These are phyloP conservation scores for Mesochorus sp. DNA, from an alignment of 2,888 invertebrate species.

Conservation along the genomic window DNA sequence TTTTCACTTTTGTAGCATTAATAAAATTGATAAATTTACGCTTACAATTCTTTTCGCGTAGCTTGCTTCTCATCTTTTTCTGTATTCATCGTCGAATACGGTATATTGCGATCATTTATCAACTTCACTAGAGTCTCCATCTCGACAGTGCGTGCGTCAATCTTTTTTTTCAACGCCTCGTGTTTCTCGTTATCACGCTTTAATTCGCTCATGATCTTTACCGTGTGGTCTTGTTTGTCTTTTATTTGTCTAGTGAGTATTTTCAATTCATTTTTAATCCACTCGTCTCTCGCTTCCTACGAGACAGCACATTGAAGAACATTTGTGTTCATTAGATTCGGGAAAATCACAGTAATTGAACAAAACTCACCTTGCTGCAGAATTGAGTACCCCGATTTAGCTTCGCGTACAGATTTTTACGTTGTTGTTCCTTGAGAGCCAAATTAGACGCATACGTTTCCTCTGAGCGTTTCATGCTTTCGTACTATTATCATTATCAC, in stretches of 20 bases:
- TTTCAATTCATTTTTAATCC: conserved; percentile 98
- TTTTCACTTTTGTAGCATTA: background rate
- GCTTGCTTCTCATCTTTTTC: conserved; percentile 83
- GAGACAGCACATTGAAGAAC: background rate
- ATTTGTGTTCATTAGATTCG: background rate
- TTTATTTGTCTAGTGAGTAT: conserved; percentile 94
- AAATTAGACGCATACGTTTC: conserved; percentile 95
- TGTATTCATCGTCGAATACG: conserved; percentile 96
- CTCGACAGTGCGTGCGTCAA: conserved; percentile 87
- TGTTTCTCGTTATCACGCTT: conserved; percentile 91
- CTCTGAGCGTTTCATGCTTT: conserved; percentile 96
- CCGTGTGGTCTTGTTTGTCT: conserved; percentile 94
- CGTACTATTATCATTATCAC: conserved; percentile 85
- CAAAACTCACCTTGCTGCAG: conserved; percentile 84
- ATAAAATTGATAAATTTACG: conserved; percentile 61
- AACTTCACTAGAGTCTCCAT: conserved; percentile 94
- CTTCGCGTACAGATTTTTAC: conserved; percentile 98
- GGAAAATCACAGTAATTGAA: background rate
- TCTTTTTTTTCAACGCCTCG: conserved; percentile 87
- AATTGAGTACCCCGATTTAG: conserved; percentile 99
- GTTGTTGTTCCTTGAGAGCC: conserved; percentile 95
- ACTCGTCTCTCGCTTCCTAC: conserved; percentile 96
- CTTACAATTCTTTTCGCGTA: conserved; percentile 90
- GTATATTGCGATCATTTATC: conserved; percentile 97
- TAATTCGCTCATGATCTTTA: conserved; percentile 93